A percentile compares a stretch with the other conserved stretches of the same genome.
phyloP scores from a whole-genome alignment of 2,888 invertebrate species.

The Dendrolimus houi region DNA sequence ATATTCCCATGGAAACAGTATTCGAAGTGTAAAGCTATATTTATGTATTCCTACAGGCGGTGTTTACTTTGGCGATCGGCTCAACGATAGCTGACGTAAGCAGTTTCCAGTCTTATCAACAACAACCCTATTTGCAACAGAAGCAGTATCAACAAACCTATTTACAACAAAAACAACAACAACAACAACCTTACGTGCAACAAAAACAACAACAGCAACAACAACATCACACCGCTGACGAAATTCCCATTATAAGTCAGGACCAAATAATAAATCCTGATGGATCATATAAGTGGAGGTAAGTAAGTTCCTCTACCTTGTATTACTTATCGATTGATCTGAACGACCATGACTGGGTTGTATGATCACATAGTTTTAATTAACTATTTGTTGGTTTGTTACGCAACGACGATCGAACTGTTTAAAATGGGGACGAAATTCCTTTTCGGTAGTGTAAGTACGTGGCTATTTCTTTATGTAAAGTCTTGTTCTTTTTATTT shows the following conservation, averaged over 20 bases:
- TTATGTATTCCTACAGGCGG: background rate
- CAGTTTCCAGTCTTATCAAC: slow-evolving; percentile 43
- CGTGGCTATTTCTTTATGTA: too few species aligned
- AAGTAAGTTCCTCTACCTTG: slow-evolving; percentile 24
- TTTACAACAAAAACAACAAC: slow-evolving; percentile 28
- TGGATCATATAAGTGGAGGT: slow-evolving; percentile 79
- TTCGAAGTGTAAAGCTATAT: too few species aligned
- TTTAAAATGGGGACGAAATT: too few species aligned
- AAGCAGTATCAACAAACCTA: slow-evolving; percentile 13
- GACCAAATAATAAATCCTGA: slow-evolving; percentile 82
- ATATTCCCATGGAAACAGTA: too few species aligned
- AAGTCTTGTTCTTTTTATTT: too few species aligned
- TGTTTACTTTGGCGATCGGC: slow-evolving; percentile 14
- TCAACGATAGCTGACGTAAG: slow-evolving; percentile 45
- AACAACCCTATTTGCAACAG: slow-evolving; percentile 26
- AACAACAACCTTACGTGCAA: slow-evolving; percentile 21
- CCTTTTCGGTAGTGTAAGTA: too few species aligned
- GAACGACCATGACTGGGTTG: too few species aligned
- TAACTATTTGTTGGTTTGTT: too few species aligned
- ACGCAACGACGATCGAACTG: too few species aligned
- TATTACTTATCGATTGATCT: too few species aligned
- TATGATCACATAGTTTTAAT: too few species aligned
- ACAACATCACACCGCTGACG: slow-evolving; percentile 68
- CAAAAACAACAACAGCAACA: slow-evolving; percentile 47
- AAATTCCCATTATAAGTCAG: slow-evolving; percentile 80